phyloP scores from a whole-genome alignment of 2,888 invertebrate genomes.

The Caenorhabditis panamensis region DNA sequence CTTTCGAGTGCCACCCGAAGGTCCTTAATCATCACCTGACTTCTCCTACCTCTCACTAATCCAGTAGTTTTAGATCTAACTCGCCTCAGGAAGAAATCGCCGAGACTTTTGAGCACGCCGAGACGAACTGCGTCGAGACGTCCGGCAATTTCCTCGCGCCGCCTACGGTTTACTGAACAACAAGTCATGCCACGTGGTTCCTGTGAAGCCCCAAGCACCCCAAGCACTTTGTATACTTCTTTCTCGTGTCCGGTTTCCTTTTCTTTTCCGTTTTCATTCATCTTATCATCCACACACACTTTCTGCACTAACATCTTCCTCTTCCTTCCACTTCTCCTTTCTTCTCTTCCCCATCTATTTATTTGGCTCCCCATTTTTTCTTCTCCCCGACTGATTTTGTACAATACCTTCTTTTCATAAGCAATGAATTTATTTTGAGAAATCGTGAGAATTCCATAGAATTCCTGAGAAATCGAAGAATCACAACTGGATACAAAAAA shows the following conservation, averaged over 20 bases:
- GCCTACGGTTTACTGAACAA: constrained; percentile 64
- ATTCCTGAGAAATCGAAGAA: too few relatives aligned
- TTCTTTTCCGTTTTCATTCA: not conserved
- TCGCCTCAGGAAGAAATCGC: constrained; percentile 58
- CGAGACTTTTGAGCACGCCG: constrained; percentile 37
- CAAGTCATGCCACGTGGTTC: not conserved
- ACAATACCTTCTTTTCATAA: too few relatives aligned
- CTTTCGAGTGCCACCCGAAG: constrained; percentile 53
- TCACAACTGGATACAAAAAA: too few relatives aligned
- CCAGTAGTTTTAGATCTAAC: constrained; percentile 52
- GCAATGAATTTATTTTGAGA: too few relatives aligned
- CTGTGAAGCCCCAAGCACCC: too few relatives aligned
- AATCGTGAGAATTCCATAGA: too few relatives aligned
- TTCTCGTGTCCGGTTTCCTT: not conserved
- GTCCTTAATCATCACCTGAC: constrained; percentile 31
- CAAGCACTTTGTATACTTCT: not conserved
- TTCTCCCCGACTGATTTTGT: too few relatives aligned
- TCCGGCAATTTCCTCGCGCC: constrained; percentile 65
- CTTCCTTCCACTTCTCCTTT: too few relatives aligned
- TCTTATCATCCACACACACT: not conserved
- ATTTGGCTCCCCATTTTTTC: too few relatives aligned
- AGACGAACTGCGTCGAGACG: constrained; percentile 36
- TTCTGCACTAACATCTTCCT: too few relatives aligned
- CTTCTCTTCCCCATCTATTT: too few relatives aligned
- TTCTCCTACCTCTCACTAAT: constrained; percentile 25